phyloP scores from a whole-genome alignment of 2,888 invertebrate genomes.

The Luperina testacea region DNA sequence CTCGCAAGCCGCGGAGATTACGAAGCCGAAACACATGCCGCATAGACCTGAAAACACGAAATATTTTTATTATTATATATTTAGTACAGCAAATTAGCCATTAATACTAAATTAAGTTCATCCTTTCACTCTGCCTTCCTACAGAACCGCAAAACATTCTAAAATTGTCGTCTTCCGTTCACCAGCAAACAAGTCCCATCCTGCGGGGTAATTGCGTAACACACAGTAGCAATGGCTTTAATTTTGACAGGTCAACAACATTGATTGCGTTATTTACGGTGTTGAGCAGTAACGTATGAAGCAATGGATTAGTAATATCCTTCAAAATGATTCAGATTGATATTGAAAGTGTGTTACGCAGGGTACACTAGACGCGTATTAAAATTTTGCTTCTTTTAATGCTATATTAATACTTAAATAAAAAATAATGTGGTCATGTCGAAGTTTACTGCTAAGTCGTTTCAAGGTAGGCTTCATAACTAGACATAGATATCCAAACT shows the following conservation, averaged over 20 bases:
- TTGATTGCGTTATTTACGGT: not conserved
- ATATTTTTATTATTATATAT: not conserved
- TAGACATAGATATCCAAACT: not conserved
- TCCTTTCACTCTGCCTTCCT: not conserved
- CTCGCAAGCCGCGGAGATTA: constrained; percentile 97
- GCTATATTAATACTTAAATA: not conserved
- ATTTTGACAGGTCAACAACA: not conserved
- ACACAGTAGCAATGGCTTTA: no score
- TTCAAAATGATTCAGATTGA: not conserved
- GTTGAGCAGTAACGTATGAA: not conserved
- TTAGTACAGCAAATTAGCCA: not conserved
- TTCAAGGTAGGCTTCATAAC: not conserved
- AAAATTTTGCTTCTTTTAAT: not conserved
- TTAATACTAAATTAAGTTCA: not conserved
- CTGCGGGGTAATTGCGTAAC: no score
- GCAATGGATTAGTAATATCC: not conserved
- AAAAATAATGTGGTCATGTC: not conserved
- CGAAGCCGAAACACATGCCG: constrained; percentile 99
- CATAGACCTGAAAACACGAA: constrained; percentile 91
- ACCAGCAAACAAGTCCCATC: not conserved
- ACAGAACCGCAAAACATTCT: not conserved
- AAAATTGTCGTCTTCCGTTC: not conserved
- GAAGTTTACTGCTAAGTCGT: not conserved
- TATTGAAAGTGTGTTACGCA: no score
- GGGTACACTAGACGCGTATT: not conserved